These are phyloP conservation scores for Rhizomys pruinosus DNA, from an alignment of 2,113 vertebrate species.

Conservation along the genomic window DNA sequence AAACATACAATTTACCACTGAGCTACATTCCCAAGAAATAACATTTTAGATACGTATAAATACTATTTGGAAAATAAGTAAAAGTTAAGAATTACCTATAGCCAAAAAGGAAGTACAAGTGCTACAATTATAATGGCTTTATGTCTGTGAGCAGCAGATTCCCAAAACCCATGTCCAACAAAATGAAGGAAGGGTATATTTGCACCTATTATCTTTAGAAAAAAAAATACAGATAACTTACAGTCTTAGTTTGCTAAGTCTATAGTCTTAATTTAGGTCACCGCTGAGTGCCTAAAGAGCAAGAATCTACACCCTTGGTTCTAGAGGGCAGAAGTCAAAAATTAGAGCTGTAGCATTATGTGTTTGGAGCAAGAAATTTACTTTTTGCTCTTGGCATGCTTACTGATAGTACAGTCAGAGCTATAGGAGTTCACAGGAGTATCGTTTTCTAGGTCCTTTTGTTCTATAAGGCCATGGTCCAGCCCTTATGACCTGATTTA, in stretches of 20 bases:
- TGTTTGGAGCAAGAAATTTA: not conserved
- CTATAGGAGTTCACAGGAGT: not conserved
- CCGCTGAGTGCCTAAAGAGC: not conserved
- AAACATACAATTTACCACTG: not conserved
- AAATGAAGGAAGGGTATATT: not conserved
- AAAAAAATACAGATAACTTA: not conserved
- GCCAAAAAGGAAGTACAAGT: not conserved
- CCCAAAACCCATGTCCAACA: fast-evolving
- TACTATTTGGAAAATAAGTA: not conserved
- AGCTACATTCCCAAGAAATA: not conserved
- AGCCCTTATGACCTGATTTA: not conserved
- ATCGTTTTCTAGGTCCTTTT: not conserved
- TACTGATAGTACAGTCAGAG: not conserved
- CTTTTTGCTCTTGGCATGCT: not conserved
- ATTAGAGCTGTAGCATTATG: not conserved
- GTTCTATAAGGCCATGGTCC: not conserved
- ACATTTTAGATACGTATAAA: not conserved
- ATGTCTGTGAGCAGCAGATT: not conserved
- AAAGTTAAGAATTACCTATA: not conserved
- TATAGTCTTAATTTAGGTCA: too few relatives aligned
- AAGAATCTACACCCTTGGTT: not conserved
- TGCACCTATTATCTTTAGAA: not conserved
- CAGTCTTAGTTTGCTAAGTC: not conserved
- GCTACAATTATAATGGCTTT: not conserved
- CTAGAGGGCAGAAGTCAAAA: not conserved